Percentiles rank a stretch among this genome's conserved stretches.
These are phyloP conservation scores for Tetramorium simillimum DNA, from an alignment of 1,140 invertebrate genomes.

Conservation along the genomic window DNA sequence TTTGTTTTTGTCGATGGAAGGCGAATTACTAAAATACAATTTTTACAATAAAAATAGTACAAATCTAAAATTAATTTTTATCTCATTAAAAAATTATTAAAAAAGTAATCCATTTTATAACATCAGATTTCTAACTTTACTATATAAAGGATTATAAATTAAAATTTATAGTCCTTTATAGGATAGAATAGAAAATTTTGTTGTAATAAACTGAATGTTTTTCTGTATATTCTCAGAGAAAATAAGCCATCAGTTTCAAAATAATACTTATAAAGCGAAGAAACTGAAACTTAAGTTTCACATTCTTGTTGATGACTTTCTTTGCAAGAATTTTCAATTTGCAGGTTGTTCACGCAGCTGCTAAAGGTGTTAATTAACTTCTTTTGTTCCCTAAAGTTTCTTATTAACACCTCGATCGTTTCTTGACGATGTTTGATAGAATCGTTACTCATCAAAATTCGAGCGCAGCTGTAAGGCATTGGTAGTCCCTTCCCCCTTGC, in stretches of 20 bases:
- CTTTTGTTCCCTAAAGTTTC: constrained; percentile 67
- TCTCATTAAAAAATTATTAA: not conserved
- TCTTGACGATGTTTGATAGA: constrained; percentile 42
- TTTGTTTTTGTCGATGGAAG: not conserved
- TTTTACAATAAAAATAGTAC: not conserved
- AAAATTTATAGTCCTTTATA: too few relatives aligned
- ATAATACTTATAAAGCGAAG: not conserved
- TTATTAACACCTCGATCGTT: constrained; percentile 66
- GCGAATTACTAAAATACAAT: not conserved
- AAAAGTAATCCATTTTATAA: not conserved
- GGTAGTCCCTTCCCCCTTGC: not conserved
- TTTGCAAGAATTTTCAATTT: constrained; percentile 39
- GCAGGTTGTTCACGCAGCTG: constrained; percentile 60
- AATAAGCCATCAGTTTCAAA: not conserved
- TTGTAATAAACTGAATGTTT: not conserved
- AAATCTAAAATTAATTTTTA: not conserved
- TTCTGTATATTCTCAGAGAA: not conserved
- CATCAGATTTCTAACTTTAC: not conserved
- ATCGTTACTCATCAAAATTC: constrained; percentile 74
- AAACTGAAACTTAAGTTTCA: not conserved
- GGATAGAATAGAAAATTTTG: not conserved
- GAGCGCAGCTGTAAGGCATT: constrained; percentile 62
- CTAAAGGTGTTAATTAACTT: constrained; percentile 72
- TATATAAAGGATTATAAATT: not conserved
- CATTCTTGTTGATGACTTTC: constrained; percentile 6